Base-by-base conservation (phyloP, 2,113 vertebrate species). In the Hemichromis elongatus region DNA sequence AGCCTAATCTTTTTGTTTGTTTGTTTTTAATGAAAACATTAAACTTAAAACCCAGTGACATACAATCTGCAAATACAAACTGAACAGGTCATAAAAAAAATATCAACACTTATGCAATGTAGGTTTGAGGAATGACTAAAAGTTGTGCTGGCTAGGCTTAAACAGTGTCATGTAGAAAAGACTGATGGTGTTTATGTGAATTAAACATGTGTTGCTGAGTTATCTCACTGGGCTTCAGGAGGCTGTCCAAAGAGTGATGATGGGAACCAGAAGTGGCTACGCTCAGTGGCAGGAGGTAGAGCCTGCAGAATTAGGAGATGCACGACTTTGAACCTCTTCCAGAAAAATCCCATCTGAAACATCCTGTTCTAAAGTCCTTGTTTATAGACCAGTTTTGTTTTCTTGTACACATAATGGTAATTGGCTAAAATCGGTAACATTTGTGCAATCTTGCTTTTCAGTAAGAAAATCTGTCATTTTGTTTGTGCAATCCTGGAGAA, bases 231-330 rank as follows among this genome's bases (percentile, higher is more conserved):
- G 21, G 70, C 75, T 79, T 83, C 19, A 33, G 79, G 16, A 80
- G 11, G n/a, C 8, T 24, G 45, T 89, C 73, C n/a, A 73, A 81
- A 40, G 81, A 89, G 33, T 55, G 42, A 79, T 86, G 86, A 92
- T 88, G 77, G 68, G 56, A 91, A 86, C 68, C 86, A 92, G 85
- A 80, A 79, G 81, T 68, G 56, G 78, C 54, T 42, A 9, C 5
- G 13, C 18, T 78, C 52, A 77, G 59, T 79, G 54, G 30, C 53
- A 55, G 63, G 78, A 75, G 77, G 33, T 63, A 52, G 14, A 12
- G 24, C 14, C 61, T 19, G 50, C 9, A 79, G 33, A 79, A 63
- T 37, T 5, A 50, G 2, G 28, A 77, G 56, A 83, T 61, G 75
- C 10, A 5, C 21, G 3, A 66, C 24, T 77, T 68, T 86, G 66